A percentile compares a stretch with the other conserved stretches of the same genome.
phyloP scores from a whole-genome alignment of 2,113 vertebrate species.

The Rhabdomys dilectus region DNA sequence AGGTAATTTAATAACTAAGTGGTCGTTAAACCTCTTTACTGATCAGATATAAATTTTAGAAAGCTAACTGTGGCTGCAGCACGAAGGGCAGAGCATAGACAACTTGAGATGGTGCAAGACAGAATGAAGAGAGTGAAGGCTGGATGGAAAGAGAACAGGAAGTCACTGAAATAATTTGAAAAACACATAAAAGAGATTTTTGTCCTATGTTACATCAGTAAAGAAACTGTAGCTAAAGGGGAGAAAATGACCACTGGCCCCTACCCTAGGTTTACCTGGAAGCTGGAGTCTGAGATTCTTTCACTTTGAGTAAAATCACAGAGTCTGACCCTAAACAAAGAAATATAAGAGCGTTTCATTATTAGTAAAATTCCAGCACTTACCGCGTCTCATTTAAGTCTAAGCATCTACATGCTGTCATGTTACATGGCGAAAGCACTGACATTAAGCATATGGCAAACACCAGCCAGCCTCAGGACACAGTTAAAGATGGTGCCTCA shows the following conservation, averaged over 20 bases:
- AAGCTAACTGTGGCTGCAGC: background rate
- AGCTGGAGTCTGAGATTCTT: slow-evolving; percentile 89
- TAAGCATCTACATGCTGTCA: slow-evolving; percentile 41
- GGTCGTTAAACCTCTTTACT: background rate
- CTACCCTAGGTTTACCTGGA: slow-evolving; percentile 88
- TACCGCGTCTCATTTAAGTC: slow-evolving; percentile 7
- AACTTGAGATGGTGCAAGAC: background rate
- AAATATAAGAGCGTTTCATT: slow-evolving; percentile 70
- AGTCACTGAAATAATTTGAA: slow-evolving; percentile 53
- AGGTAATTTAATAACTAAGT: slow-evolving; percentile 20
- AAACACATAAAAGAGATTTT: slow-evolving; percentile 11
- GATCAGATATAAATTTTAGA: slow-evolving; percentile 26
- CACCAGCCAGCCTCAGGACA: background rate
- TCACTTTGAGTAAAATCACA: slow-evolving; percentile 94
- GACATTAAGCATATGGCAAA: background rate
- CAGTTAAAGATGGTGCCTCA: background rate
- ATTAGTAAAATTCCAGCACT: slow-evolving; percentile 59
- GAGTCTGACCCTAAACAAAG: slow-evolving; percentile 92
- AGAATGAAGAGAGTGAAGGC: background rate
- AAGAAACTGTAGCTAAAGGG: slow-evolving; percentile 26
- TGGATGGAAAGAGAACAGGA: slow-evolving; percentile 2
- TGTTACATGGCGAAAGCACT: slow-evolving; percentile 27
- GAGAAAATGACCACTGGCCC: background rate
- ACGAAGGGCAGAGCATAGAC: background rate
- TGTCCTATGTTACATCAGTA: slow-evolving; percentile 19